Base-by-base conservation (phyloP, 1,140 invertebrate species). In the Bombus waltoni region DNA sequence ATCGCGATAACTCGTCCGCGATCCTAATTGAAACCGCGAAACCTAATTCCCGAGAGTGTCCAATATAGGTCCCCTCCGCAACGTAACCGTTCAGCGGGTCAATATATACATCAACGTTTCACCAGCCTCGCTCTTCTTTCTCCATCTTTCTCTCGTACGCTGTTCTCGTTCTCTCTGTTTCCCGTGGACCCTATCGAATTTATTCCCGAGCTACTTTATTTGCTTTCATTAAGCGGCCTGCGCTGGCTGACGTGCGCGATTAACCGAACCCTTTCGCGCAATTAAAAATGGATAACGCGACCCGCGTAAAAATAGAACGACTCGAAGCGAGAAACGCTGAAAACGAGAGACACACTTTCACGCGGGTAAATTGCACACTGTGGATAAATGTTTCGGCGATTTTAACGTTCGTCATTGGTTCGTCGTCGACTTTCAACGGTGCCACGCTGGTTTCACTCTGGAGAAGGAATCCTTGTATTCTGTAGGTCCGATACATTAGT, bases 11-110 rank as follows among this genome's bases (percentile, higher is more conserved):
- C 81, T 88, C 79, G 82, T 81, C 85, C 84, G 59, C 83, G 83
- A 85, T 85, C 83, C 83, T 85, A 85, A 85, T 85, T 85, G 83
- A 85, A 85, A 85, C 83, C 83, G 83, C 83, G 83, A 85, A 85
- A 85, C 83, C 83, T 85, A 85, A 85, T 85, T 85, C 83, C 83
- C 83, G 83, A 85, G 83, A 85, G 83, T 85, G 83, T 85, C 83
- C 83, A 85, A 85, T 85, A 85, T 85, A 85, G 83, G 75, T 85
- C 77, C 83, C 77, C 83, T 80, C 35, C 40, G 53, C 40, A 62
- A 10, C 53, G 83, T 79, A 47, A 71, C 83, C 68, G 83, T 85
- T 85, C 68, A 85, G 80, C 83, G 83, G 42, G 83, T 80, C 76
- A 80, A 85, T 85, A 80, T 85, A 85, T 85, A 85, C 83, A 85